A percentile compares a stretch with the other conserved stretches of the same genome.
Conservation (phyloP, 2,888 invertebrate species). For the Sarcophaga caerulescens region DNA sequence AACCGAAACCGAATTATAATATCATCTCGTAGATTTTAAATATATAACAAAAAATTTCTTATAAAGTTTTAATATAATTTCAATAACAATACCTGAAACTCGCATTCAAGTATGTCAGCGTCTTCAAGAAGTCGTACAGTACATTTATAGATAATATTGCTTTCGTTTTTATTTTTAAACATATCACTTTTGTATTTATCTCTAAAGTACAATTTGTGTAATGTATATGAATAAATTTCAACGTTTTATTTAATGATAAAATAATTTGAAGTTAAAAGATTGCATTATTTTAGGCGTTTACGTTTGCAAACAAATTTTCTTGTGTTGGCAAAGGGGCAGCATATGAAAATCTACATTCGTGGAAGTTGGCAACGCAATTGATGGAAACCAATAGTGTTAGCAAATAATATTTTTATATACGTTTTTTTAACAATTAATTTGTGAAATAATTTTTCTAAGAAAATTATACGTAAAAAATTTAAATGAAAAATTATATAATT, state of each 20-base stretch:
- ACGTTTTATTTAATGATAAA: not conserved
- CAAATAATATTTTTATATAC: too few species aligned
- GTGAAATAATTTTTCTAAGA: too few species aligned
- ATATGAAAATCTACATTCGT: not conserved
- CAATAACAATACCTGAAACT: slow-evolving; percentile 88
- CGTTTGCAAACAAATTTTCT: not conserved
- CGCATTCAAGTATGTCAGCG: slow-evolving; percentile 94
- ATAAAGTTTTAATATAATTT: not conserved
- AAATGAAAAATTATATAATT: too few species aligned
- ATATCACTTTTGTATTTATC: slow-evolving; percentile 68
- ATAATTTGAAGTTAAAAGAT: slow-evolving; percentile 4
- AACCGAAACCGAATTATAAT: too few species aligned
- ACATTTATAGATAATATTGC: slow-evolving; percentile 90
- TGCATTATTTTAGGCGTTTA: slow-evolving; percentile 58
- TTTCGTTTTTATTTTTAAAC: slow-evolving; percentile 86
- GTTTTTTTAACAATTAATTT: too few species aligned
- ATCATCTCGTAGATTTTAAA: too few species aligned
- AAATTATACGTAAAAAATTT: too few species aligned
- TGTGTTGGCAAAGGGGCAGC: slow-evolving; percentile 69
- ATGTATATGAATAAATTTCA: slow-evolving; percentile 7
- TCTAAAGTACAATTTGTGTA: not conserved
- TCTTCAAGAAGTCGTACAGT: slow-evolving; percentile 94
- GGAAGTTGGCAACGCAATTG: not conserved
- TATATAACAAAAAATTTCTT: too few species aligned
- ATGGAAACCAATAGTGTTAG: too few species aligned